Evolutionary conservation across 2,113 vertebrate species (phyloP).

Genomic region (Actinemys pallida): DNA sequence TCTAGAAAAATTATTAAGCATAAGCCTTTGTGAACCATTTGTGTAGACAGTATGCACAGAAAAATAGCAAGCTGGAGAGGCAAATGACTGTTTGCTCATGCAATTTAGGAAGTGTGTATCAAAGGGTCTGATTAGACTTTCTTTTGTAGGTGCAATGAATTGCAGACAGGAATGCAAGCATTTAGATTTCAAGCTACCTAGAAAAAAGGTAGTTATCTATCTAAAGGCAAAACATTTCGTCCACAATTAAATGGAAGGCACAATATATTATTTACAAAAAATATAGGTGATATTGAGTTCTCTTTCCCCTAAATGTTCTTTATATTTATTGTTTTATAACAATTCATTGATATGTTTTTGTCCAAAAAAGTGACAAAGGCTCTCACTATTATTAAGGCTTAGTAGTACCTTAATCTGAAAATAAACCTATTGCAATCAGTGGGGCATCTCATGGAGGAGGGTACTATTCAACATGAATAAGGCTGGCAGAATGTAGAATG

Average conservation of each 20-base stretch:
- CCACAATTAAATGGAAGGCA: not conserved
- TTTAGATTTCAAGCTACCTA: not conserved
- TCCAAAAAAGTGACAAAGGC: not conserved
- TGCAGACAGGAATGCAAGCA: not conserved
- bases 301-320: not conserved
- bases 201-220: not conserved
- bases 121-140: not conserved
- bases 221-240: not conserved
- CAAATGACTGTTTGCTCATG: not conserved
- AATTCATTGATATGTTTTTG: not conserved
- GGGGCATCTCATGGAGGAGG: not conserved
- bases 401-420: not conserved
- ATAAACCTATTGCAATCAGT: not conserved
- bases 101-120: not conserved
- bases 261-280: not conserved
- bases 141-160: not conserved
- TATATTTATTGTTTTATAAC: not conserved
- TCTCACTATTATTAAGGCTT: not conserved
- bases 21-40: not conserved
- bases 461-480: not conserved
- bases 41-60: not conserved
- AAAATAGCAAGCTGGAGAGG: not conserved
- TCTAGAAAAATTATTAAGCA: rapidly evolving
- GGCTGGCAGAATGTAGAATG: not conserved
- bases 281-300: not conserved